Percentiles rank a stretch among this genome's conserved stretches.
phyloP scores from a whole-genome alignment of 1,140 invertebrate species.

The Drosophila lacertosa region DNA sequence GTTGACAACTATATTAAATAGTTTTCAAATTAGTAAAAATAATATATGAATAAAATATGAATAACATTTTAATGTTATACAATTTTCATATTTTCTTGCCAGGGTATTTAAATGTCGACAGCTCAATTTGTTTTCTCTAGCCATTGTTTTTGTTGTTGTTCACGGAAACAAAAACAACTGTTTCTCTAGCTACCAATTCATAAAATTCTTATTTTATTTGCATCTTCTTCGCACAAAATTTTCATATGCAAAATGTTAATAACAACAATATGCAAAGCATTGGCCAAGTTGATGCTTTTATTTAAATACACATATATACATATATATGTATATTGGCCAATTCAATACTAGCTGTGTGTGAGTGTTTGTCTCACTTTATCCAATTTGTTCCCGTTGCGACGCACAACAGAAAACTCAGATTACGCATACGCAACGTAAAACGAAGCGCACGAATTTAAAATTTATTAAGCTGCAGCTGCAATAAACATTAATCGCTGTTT shows the following conservation, averaged over 20 bases:
- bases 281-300: constrained; percentile 5
- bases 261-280: constrained; percentile 38
- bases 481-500: neutral
- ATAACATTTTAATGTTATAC: too few relatives aligned
- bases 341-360: neutral
- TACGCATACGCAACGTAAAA: constrained; percentile 18
- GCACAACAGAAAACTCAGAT: neutral
- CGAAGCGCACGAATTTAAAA: neutral
- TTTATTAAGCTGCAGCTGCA: neutral
- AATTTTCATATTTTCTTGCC: too few relatives aligned
- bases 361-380: constrained; percentile 1
- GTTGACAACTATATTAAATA: too few relatives aligned
- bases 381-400: neutral
- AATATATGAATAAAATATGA: too few relatives aligned
- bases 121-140: too few relatives aligned
- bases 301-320: neutral
- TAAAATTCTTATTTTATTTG: constrained; percentile 8
- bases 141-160: too few relatives aligned
- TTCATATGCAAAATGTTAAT: constrained; percentile 50
- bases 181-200: neutral
- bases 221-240: constrained; percentile 12
- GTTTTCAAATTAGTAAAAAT: too few relatives aligned
- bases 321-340: neutral
- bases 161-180: neutral
- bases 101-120: too few relatives aligned